phyloP scores from a whole-genome alignment of 2,113 vertebrate species.

The Indri indri region DNA sequence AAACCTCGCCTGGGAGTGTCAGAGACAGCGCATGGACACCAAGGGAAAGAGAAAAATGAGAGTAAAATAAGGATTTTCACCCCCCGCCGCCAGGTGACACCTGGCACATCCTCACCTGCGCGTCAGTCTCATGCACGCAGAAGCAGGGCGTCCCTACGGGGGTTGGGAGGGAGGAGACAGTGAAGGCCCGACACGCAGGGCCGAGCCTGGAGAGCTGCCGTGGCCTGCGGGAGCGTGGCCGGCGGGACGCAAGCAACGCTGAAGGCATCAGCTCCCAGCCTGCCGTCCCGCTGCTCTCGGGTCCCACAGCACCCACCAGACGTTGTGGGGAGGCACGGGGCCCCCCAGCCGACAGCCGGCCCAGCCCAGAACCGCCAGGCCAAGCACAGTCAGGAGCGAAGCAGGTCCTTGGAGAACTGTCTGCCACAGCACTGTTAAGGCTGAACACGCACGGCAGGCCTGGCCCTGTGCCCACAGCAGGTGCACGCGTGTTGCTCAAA shows the following conservation, averaged over 20 bases:
- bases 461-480: not conserved
- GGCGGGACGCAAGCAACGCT: accelerated
- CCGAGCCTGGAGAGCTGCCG: not conserved
- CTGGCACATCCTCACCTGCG: too few species aligned
- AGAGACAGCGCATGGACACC: not conserved
- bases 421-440: accelerated
- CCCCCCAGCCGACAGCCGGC: too few species aligned
- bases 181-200: too few species aligned
- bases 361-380: too few species aligned
- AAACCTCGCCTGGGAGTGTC: not conserved
- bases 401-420: not conserved
- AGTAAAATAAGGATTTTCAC: not conserved
- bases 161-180: too few species aligned
- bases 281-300: too few species aligned
- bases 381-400: too few species aligned
- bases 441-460: accelerated
- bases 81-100: not conserved
- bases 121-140: accelerated
- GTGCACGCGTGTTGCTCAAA: not conserved
- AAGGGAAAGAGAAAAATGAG: not conserved
- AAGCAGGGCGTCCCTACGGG: too few species aligned
- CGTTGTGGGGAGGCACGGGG: too few species aligned
- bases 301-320: too few species aligned
- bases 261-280: too few species aligned
- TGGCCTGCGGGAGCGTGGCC: not conserved